Conservation (phyloP, 2,113 vertebrate species). For the Scomber colias region DNA sequence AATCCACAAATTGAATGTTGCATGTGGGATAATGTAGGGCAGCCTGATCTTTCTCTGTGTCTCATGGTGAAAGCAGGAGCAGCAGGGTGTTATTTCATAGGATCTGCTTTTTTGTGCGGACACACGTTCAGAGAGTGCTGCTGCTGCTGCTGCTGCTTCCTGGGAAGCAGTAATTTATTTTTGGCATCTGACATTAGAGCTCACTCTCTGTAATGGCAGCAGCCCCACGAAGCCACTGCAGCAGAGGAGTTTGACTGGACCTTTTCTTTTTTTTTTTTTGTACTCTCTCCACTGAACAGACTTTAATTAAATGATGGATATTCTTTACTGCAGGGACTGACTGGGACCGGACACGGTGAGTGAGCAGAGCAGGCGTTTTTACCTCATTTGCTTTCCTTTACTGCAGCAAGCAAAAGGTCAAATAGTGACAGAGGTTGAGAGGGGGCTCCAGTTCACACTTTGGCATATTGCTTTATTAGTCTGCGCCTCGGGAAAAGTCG, state of each 20-base stretch:
- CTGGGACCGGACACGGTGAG: slow-evolving; percentile 63
- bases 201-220: slow-evolving; percentile 58
- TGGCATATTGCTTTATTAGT: not conserved
- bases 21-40: not conserved
- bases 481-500: not conserved
- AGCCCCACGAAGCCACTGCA: slow-evolving; percentile 1
- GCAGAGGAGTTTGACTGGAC: not conserved
- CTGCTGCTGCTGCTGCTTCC: slow-evolving; percentile 16
- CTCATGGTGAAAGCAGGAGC: not conserved
- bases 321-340: slow-evolving; percentile 16
- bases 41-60: not conserved
- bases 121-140: not conserved
- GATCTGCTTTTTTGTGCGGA: not conserved
- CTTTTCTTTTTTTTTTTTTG: not conserved
- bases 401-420: slow-evolving; percentile 25
- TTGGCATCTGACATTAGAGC: slow-evolving; percentile 84
- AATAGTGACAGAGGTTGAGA: not conserved
- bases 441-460: not conserved
- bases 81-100: slow-evolving; percentile 32
- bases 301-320: slow-evolving; percentile 24
- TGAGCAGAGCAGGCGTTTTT: not conserved
- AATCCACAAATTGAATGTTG: not conserved
- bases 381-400: not conserved
- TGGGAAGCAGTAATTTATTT: slow-evolving; percentile 81
- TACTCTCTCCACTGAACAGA: not conserved